A percentile compares a stretch with the other conserved stretches of the same genome.
Conservation (phyloP, 1,140 invertebrate genomes). For the Drosophila parvula region DNA sequence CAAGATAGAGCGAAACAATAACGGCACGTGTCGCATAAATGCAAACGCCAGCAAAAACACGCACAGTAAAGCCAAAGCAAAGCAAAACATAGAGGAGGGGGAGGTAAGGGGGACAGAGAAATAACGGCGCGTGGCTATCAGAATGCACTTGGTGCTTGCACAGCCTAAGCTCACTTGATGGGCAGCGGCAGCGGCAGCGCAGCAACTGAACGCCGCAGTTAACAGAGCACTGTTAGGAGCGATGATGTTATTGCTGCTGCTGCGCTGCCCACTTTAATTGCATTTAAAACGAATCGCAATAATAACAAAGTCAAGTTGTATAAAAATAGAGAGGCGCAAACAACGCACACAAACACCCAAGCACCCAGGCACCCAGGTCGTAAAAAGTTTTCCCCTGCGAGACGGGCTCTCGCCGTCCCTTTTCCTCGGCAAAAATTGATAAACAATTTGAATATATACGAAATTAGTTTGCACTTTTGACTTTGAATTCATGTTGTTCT, state of each 20-base stretch:
- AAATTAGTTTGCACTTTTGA: slow-evolving; percentile 68
- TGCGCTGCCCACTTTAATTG: slow-evolving; percentile 24
- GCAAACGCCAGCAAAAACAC: slow-evolving; percentile 41
- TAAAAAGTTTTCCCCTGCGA: slow-evolving; percentile 20
- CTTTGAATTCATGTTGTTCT: slow-evolving; percentile 48
- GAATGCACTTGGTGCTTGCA: slow-evolving; percentile 30
- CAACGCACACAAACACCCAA: neutral
- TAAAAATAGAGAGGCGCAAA: slow-evolving; percentile 40
- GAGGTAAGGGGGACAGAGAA: neutral
- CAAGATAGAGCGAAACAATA: slow-evolving; percentile 3
- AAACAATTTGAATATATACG: slow-evolving; percentile 55
- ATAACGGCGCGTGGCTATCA: slow-evolving; percentile 38
- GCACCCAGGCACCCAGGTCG: slow-evolving; percentile 5
- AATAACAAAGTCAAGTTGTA: slow-evolving; percentile 41
- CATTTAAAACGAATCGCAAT: slow-evolving; percentile 40
- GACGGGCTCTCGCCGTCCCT: neutral
- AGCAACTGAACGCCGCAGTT: neutral
- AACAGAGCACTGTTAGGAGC: slow-evolving; percentile 2
- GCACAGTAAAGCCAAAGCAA: slow-evolving; percentile 11
- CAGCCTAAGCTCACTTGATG: slow-evolving; percentile 10
- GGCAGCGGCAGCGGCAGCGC: slow-evolving; percentile 4
- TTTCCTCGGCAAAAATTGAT: slow-evolving; percentile 28
- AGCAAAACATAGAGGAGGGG: slow-evolving; percentile 8
- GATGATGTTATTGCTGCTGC: slow-evolving; percentile 2
- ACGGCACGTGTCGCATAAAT: slow-evolving; percentile 60